Conservation (phyloP, 2,888 invertebrate species). For the Thyatira batis region DNA sequence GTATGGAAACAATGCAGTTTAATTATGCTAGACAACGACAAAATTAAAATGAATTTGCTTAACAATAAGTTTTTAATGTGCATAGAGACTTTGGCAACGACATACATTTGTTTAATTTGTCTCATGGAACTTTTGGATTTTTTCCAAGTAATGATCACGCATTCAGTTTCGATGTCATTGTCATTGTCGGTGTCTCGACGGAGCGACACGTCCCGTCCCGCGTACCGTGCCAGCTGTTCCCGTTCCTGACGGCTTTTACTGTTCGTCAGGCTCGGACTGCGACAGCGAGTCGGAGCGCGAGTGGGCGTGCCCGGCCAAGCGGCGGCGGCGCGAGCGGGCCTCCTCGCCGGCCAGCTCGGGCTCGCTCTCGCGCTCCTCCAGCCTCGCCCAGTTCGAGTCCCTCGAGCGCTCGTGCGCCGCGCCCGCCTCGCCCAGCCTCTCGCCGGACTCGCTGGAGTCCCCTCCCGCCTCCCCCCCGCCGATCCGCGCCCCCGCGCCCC, state of each 20-base stretch:
- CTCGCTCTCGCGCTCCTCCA: slow-evolving; percentile 89
- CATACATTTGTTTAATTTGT: slow-evolving; percentile 33
- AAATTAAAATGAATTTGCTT: not conserved
- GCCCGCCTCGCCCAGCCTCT: slow-evolving; percentile 70
- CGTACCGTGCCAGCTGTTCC: slow-evolving; percentile 16
- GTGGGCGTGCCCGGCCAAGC: slow-evolving; percentile 88
- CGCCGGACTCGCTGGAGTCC: slow-evolving; percentile 76
- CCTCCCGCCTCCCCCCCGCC: slow-evolving; percentile 70
- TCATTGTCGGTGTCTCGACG: slow-evolving; percentile 63
- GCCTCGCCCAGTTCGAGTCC: slow-evolving; percentile 92
- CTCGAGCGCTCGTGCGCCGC: slow-evolving; percentile 84
- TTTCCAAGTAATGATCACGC: slow-evolving; percentile 56
- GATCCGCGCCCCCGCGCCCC: slow-evolving; percentile 52
- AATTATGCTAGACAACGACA: not conserved
- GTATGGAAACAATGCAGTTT: not conserved
- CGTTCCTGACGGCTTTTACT: slow-evolving; percentile 29
- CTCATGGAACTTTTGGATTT: slow-evolving; percentile 50
- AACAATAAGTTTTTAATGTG: not conserved
- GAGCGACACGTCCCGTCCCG: slow-evolving; percentile 37
- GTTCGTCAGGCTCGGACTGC: slow-evolving; percentile 72
- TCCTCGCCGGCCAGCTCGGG: slow-evolving; percentile 69
- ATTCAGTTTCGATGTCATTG: slow-evolving; percentile 68
- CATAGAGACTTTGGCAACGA: slow-evolving; percentile 29
- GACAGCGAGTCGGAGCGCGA: slow-evolving; percentile 88
- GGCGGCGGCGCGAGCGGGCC: slow-evolving; percentile 84